These are phyloP conservation scores for Dryobotodes eremita DNA, from an alignment of 2,888 invertebrate genomes.

Conservation along the genomic window DNA sequence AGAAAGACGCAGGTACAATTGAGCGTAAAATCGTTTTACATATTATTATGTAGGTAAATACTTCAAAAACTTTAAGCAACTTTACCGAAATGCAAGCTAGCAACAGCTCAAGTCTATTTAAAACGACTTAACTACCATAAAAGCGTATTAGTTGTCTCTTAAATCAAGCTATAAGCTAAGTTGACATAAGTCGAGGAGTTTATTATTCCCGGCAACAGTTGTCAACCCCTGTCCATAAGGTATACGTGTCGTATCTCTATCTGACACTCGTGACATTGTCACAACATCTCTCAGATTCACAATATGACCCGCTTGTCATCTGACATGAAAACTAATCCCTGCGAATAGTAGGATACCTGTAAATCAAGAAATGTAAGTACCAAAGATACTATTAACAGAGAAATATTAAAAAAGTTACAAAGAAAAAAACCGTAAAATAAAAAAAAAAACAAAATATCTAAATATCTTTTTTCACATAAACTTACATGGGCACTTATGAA, in stretches of 20 bases:
- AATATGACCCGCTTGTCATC: conserved; percentile 50
- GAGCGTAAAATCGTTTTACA: neutral
- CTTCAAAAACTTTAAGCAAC: neutral
- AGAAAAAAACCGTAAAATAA: too few species aligned
- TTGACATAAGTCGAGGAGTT: too few species aligned
- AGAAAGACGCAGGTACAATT: neutral
- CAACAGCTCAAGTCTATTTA: neutral
- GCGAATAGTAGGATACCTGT: neutral
- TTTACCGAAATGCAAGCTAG: neutral
- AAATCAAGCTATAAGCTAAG: too few species aligned
- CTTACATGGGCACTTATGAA: too few species aligned
- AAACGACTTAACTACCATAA: neutral
- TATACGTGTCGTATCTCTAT: conserved; percentile 43
- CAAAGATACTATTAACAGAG: neutral
- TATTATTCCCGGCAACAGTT: conserved; percentile 12
- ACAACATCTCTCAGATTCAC: conserved; percentile 32
- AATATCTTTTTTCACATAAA: too few species aligned
- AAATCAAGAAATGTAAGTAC: conserved; percentile 1
- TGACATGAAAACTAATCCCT: conserved; percentile 52
- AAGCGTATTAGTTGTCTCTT: neutral
- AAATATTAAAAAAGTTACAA: neutral
- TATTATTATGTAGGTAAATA: conserved; percentile 6
- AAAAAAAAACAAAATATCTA: too few species aligned
- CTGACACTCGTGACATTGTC: conserved; percentile 55
- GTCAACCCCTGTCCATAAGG: conserved; percentile 12